Conservation (phyloP, 2,888 invertebrate genomes). For the Homarus gammarus region DNA sequence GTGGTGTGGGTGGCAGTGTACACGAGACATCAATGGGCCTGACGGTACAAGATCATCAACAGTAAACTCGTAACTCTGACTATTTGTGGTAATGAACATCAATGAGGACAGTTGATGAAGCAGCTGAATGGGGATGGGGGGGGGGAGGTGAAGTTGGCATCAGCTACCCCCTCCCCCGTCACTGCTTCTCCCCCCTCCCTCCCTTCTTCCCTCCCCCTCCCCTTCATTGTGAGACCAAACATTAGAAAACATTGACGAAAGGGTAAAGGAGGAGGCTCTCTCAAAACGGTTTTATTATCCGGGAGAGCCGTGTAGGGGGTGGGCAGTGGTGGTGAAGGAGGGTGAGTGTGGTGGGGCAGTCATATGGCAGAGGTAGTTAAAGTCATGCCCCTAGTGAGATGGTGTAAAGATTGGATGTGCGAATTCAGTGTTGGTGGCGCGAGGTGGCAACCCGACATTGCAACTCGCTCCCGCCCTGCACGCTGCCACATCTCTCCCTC, state of each 20-base stretch:
- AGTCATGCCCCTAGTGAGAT: not conserved
- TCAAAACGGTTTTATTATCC: too few relatives aligned
- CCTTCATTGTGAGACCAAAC: not conserved
- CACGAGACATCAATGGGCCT: too few relatives aligned
- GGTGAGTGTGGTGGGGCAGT: not conserved
- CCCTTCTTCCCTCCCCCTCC: not conserved
- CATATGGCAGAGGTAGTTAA: not conserved
- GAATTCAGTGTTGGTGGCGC: not conserved
- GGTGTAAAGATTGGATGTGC: constrained; percentile 14
- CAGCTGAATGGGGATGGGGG: too few relatives aligned
- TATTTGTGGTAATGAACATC: too few relatives aligned
- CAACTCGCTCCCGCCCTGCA: not conserved
- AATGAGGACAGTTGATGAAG: too few relatives aligned
- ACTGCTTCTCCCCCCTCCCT: constrained; percentile 2
- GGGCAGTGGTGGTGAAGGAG: not conserved
- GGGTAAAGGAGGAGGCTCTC: too few relatives aligned
- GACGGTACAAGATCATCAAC: too few relatives aligned
- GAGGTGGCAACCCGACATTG: constrained; percentile 16
- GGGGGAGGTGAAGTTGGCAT: not conserved
- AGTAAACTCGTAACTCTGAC: too few relatives aligned
- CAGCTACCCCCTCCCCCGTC: not conserved
- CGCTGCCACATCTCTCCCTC: not conserved
- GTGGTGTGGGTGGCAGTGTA: too few relatives aligned
- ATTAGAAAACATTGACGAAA: too few relatives aligned
- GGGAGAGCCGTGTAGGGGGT: too few relatives aligned